phyloP scores from a whole-genome alignment of 2,888 invertebrate species.

The Stenurella melanura region DNA sequence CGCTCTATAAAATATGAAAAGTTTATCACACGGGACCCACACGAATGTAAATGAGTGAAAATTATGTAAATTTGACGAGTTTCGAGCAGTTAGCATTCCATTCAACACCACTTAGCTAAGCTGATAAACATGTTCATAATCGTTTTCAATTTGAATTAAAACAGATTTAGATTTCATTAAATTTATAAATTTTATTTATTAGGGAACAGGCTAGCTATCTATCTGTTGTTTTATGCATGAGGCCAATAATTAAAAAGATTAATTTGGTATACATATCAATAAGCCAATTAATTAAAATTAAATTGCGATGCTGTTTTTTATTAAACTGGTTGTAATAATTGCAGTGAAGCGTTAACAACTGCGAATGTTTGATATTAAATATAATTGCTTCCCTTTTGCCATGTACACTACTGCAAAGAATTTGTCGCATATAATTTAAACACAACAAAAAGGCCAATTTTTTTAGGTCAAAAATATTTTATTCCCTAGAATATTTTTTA shows the following conservation, averaged over 20 bases:
- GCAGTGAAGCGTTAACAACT: too few relatives aligned
- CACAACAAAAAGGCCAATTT: too few relatives aligned
- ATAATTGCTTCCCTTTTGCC: too few relatives aligned
- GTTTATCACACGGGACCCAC: constrained; percentile 25
- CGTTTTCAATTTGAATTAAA: constrained; percentile 50
- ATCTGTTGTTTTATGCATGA: not conserved
- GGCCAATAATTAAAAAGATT: constrained; percentile 8
- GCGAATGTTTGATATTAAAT: too few relatives aligned
- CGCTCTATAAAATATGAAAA: constrained; percentile 31
- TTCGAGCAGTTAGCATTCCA: constrained; percentile 42
- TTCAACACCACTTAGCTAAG: constrained; percentile 50
- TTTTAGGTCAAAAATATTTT: too few relatives aligned
- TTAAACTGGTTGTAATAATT: not conserved
- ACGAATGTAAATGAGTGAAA: constrained; percentile 43
- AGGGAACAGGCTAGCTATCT: not conserved
- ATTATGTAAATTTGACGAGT: constrained; percentile 50
- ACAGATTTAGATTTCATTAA: constrained; percentile 32
- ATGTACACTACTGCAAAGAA: too few relatives aligned
- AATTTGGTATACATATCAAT: not conserved
- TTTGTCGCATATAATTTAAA: too few relatives aligned
- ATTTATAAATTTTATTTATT: constrained; percentile 30
- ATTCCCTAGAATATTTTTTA: too few relatives aligned
- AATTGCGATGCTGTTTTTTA: not conserved
- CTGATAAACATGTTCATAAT: constrained; percentile 50
- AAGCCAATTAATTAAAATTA: not conserved